phyloP scores from a whole-genome alignment of 2,888 invertebrate genomes.

The Drosophila aldrichi region DNA sequence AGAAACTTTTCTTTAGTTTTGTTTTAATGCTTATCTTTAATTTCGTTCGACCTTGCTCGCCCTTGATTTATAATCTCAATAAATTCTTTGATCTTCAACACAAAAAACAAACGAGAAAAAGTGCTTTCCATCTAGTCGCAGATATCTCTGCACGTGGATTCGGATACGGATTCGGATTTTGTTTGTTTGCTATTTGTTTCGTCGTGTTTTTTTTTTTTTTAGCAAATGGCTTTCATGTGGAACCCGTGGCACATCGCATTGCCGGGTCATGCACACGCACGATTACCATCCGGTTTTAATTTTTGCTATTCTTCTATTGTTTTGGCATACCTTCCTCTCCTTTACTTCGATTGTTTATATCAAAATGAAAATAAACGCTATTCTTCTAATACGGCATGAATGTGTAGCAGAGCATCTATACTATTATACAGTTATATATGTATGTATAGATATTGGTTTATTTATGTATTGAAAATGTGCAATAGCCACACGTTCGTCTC shows the following conservation, averaged over 20 bases:
- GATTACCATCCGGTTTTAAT: slow-evolving; percentile 53
- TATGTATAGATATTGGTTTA: neutral
- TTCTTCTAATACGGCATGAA: slow-evolving; percentile 33
- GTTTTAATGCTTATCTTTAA: slow-evolving; percentile 5
- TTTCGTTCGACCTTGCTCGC: slow-evolving; percentile 55
- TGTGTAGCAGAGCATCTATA: slow-evolving; percentile 19
- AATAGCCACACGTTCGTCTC: slow-evolving; percentile 33
- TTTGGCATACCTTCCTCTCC: slow-evolving; percentile 63
- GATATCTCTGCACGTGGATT: slow-evolving; percentile 51
- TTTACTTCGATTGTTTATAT: slow-evolving; percentile 67
- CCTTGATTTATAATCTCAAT: slow-evolving; percentile 67
- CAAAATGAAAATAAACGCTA: slow-evolving; percentile 72
- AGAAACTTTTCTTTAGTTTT: slow-evolving; percentile 10
- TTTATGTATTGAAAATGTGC: neutral
- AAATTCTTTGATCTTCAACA: slow-evolving; percentile 67
- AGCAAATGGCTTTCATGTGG: slow-evolving; percentile 56
- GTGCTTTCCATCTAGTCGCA: slow-evolving; percentile 57
- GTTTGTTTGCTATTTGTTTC: slow-evolving; percentile 12
- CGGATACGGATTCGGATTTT: slow-evolving; percentile 7
- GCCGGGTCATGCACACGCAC: slow-evolving; percentile 51
- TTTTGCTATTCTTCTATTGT: slow-evolving; percentile 10
- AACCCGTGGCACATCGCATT: slow-evolving; percentile 22
- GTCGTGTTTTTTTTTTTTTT: slow-evolving; percentile 25
- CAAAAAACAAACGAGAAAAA: slow-evolving; percentile 59
- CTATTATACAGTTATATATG: neutral